Base-by-base conservation (phyloP, 2,888 invertebrate species). In the Drosophila kuntzei region DNA sequence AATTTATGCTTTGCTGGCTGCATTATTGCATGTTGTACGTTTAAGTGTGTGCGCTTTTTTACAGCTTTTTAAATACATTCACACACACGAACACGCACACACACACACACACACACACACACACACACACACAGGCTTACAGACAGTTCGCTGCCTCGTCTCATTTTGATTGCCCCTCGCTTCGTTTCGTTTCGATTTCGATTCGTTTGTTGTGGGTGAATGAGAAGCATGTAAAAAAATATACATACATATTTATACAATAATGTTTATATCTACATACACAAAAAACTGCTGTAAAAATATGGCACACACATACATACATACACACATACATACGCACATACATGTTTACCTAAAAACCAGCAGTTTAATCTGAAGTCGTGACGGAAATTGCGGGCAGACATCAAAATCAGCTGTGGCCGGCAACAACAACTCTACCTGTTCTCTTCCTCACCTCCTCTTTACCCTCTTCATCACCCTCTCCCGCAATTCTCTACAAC, bases 1-100 rank as follows among this genome's bases (percentile, higher is more conserved):
- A 90, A 90, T 91, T 91, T 90, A 90, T 90, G 90, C 88, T 90
- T 91, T 89, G 89, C 85, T 90, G 88, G 85, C 90, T 90, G 90
- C 91, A 91, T 90, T 91, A 90, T 91, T 91, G 91, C 91, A 91
- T 90, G 90, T 83, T 83, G 78, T 80, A 74, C 64, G 44, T 69
- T 50, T 63, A 53, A 58, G 43, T 75, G 50, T 55, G 44, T 32
- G 64, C 49, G 36, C 41, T 61, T 77, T 83, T 88, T 88, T 83
- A 83, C 88, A 88, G 86, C 88, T 88, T 88, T 83, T 83, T 87
- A 83, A 85, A 83, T 83, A 88, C 78, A 87, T 85, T 85, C 77
- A 57, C 60, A 59, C 14, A 53, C 11, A 50, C 63, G 66, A 43
- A 18, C 4, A 39, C 36, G 6, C 9, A 16, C 59, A 59, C 9